Evolutionary conservation across 2,113 vertebrate genomes (phyloP).

Genomic region (Chelonoidis abingdonii): DNA sequence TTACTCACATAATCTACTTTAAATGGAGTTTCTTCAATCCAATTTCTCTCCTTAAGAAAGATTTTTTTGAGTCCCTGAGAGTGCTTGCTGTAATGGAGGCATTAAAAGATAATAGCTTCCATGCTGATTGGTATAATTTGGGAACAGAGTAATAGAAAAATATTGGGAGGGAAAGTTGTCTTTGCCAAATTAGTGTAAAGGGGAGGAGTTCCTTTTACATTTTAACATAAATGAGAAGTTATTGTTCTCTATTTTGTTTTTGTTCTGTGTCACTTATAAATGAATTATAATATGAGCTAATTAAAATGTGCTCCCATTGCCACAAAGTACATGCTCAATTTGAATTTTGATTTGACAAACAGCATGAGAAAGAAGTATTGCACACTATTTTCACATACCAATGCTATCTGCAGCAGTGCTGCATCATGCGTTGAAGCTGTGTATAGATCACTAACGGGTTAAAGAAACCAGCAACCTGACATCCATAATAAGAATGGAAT

Average conservation of each 20-base stretch:
- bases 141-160: slow-evolving; percentile 63
- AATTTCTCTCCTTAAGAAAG: slow-evolving; percentile 64
- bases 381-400: slow-evolving; percentile 31
- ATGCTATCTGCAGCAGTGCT: slow-evolving; percentile 17
- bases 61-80: slow-evolving; percentile 68
- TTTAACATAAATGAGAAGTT: slow-evolving; percentile 53
- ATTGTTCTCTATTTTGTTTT: slow-evolving; percentile 55
- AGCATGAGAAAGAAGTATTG: slow-evolving; percentile 30
- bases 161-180: slow-evolving; percentile 47
- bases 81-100: slow-evolving; percentile 63
- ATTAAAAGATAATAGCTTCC: slow-evolving; percentile 74
- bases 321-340: not conserved
- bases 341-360: slow-evolving; percentile 54
- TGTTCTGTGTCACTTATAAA: slow-evolving; percentile 19
- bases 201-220: slow-evolving; percentile 46
- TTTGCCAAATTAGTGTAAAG: slow-evolving; percentile 54
- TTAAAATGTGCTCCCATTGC: not conserved
- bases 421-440: slow-evolving; percentile 3
- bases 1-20: slow-evolving; percentile 55
- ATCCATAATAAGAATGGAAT: slow-evolving; percentile 22
- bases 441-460: slow-evolving; percentile 4
- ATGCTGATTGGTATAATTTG: slow-evolving; percentile 74
- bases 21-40: slow-evolving; percentile 63
- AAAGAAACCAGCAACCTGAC: slow-evolving; percentile 14
- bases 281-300: slow-evolving; percentile 32